Percentiles rank a stretch among this genome's conserved stretches.
Evolutionary conservation across 1,140 invertebrate species (phyloP).

Genomic region (Meloidogyne chitwoodi): DNA sequence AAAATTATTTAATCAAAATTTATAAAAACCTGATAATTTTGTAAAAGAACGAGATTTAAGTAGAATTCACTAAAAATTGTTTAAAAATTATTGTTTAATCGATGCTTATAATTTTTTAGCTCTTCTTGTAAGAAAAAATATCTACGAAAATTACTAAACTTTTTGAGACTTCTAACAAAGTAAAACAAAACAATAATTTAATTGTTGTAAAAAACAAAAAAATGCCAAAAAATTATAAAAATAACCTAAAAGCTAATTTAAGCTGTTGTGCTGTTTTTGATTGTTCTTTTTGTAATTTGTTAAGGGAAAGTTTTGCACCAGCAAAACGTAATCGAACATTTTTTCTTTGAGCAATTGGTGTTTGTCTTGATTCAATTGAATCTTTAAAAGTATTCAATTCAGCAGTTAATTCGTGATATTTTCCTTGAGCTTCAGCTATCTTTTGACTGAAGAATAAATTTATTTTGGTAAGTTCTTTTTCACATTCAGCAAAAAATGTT

Average conservation of each 20-base stretch:
- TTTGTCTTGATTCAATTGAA: constrained; percentile 20
- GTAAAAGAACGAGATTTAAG: constrained; percentile 82
- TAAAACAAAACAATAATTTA: no score
- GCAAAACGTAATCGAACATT: constrained; percentile 37
- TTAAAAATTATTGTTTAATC: no score
- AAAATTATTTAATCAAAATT: not conserved
- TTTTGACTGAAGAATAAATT: constrained; percentile 64
- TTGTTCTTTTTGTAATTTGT: constrained; percentile 52
- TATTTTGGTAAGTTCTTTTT: constrained; percentile 64
- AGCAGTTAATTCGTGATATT: constrained; percentile 53
- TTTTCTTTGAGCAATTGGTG: constrained; percentile 23
- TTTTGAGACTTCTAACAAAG: no score
- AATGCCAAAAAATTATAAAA: constrained; percentile 60
- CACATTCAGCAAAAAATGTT: constrained; percentile 65
- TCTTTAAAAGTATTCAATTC: constrained; percentile 29
- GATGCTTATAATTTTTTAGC: no score
- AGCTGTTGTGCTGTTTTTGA: constrained; percentile 80
- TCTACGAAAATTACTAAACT: no score
- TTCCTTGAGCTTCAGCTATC: constrained; percentile 56
- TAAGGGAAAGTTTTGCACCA: constrained; percentile 4
- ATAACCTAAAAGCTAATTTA: constrained; percentile 75
- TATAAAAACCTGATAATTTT: constrained; percentile 64
- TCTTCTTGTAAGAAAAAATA: no score
- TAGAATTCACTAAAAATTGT: constrained; percentile 82
- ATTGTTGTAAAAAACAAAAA: no score